These are phyloP conservation scores for Enteromius mattozi DNA, from an alignment of 2,797 vertebrate genomes.

Conservation along the genomic window DNA sequence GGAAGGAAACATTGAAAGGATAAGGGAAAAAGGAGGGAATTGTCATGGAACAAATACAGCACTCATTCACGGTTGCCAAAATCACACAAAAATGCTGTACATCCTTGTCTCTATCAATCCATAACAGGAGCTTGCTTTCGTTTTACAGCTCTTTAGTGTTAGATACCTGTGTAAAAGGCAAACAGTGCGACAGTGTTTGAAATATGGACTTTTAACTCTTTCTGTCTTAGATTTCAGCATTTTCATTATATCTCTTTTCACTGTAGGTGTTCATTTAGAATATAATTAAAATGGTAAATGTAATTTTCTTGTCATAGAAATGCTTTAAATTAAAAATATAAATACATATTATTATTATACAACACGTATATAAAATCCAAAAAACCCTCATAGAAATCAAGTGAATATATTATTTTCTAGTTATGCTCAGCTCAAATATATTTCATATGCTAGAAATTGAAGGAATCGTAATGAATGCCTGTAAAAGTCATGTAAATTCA, in stretches of 20 bases:
- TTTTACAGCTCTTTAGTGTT: constrained; percentile 12
- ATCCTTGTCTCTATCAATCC: constrained; percentile 33
- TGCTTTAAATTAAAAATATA: neutral
- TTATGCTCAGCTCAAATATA: neutral
- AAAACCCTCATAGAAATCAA: no score
- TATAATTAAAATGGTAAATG: neutral
- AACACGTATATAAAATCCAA: no score
- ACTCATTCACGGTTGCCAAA: constrained; percentile 28
- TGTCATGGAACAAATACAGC: constrained; percentile 36
- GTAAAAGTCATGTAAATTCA: neutral
- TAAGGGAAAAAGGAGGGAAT: constrained; percentile 34
- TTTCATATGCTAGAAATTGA: neutral
- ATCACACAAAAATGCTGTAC: constrained; percentile 40
- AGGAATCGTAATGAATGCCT: neutral
- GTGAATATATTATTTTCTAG: neutral
- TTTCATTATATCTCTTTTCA: neutral
- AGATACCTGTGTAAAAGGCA: constrained; percentile 15
- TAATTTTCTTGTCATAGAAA: neutral
- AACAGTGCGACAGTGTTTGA: neutral
- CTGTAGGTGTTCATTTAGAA: neutral
- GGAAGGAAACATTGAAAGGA: constrained; percentile 38
- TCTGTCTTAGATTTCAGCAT: neutral
- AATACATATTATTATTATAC: neutral
- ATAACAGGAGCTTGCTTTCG: constrained; percentile 19
- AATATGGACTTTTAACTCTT: neutral